Evolutionary conservation across 2,888 invertebrate genomes (phyloP).

Genomic region (Cheilosia grossa): DNA sequence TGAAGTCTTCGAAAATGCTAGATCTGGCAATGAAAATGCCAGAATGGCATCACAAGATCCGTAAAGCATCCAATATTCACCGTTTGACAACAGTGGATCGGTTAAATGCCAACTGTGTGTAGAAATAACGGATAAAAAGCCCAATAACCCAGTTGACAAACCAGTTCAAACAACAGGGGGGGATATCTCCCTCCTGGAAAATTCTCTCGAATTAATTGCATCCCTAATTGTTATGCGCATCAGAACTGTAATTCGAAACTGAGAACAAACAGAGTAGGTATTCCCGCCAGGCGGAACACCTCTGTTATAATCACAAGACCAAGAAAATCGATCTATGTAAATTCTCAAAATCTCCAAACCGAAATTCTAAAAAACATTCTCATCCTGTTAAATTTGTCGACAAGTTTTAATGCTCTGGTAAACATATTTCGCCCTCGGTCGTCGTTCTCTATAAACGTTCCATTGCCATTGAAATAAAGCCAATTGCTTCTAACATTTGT

Average conservation of each 20-base stretch:
- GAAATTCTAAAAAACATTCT: conserved; percentile 8
- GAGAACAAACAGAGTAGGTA: not conserved
- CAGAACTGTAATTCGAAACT: conserved; percentile 8
- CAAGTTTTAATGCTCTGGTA: conserved; percentile 64
- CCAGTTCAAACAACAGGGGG: not conserved
- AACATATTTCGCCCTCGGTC: conserved; percentile 51
- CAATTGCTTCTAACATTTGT: conserved; percentile 72
- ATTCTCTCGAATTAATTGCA: conserved; percentile 19
- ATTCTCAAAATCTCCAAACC: conserved; percentile 23
- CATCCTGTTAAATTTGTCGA: conserved; percentile 46
- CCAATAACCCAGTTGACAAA: too few species aligned
- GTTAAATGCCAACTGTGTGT: too few species aligned
- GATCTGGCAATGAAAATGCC: too few species aligned
- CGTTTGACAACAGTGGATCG: too few species aligned
- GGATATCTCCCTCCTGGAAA: not conserved
- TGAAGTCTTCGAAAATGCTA: too few species aligned
- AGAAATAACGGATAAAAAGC: too few species aligned
- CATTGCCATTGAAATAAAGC: conserved; percentile 41
- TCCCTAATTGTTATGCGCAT: conserved; percentile 31
- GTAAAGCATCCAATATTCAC: too few species aligned
- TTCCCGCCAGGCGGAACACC: too few species aligned
- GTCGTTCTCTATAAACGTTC: conserved; percentile 49
- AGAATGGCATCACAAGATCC: too few species aligned
- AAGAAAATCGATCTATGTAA: conserved; percentile 30
- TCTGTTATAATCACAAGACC: too few species aligned